Conservation (phyloP, 2,113 vertebrate species). For the Seriola quinqueradiata region DNA sequence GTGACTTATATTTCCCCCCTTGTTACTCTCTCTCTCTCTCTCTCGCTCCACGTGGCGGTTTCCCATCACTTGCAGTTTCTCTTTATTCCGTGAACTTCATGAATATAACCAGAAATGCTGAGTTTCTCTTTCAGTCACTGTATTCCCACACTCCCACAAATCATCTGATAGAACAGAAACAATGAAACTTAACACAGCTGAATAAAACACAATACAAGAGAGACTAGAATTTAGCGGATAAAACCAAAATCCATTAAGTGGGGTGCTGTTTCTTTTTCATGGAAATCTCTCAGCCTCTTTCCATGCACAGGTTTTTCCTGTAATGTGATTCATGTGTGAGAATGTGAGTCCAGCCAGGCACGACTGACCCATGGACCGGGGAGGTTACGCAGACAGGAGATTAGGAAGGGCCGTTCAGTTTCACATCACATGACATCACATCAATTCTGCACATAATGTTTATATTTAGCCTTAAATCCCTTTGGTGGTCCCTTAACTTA, state of each 20-base stretch:
- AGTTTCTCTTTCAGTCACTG: conserved; percentile 10
- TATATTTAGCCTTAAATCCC: too few species aligned
- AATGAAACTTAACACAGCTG: neutral
- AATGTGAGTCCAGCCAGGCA: conserved; percentile 17
- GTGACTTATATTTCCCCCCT: conserved; percentile 5
- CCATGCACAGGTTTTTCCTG: conserved; percentile 4
- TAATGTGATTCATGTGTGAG: conserved; percentile 31
- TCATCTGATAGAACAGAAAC: neutral
- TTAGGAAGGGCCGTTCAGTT: conserved; percentile 23
- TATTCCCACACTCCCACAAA: conserved; percentile 4
- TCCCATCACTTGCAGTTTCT: conserved; percentile 28
- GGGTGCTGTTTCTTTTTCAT: conserved; percentile 9
- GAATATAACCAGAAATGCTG: conserved; percentile 9
- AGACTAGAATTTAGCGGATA: neutral
- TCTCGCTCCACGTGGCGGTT: neutral
- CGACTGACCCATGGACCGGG: conserved; percentile 37
- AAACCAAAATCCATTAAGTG: conserved; percentile 11
- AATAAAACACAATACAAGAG: neutral
- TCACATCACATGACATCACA: conserved; percentile 16
- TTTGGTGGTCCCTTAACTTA: too few species aligned
- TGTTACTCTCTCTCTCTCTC: neutral
- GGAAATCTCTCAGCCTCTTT: conserved; percentile 3
- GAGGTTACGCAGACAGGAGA: conserved; percentile 58
- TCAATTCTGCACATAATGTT: neutral
- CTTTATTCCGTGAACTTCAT: conserved; percentile 30